Evolutionary conservation across 2,797 vertebrate species (phyloP), one percentile per base, ranked within the genome.

Genomic region (Labroides dimidiatus): DNA sequence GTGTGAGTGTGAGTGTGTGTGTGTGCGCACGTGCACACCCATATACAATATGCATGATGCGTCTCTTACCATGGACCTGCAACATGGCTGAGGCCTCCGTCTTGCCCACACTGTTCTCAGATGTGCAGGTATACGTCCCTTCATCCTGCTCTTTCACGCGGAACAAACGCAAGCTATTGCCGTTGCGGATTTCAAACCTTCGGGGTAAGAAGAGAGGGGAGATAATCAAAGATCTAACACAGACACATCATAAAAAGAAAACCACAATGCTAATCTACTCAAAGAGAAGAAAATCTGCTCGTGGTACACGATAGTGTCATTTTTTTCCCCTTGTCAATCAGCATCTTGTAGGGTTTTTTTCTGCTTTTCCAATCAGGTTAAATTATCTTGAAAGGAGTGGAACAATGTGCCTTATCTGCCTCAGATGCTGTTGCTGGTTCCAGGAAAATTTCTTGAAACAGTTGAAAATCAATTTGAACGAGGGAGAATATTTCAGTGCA

Each of bases 61-160:
- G 30, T 69, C 36, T 74, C 95, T 94, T 90, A 99, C 97, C 96
- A 0, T 97, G 97, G 71, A 99, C 97, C 1, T 94, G 95, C 82
- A 99, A 93, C 75, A 95, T 94, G 68, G 95, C 96, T 0, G 97
- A 97, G 0, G 96, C 96, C 90, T 98, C 96, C 0, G 94, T 95
- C 43, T 96, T 95, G 75, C 97, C 97, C 85, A 98, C 95, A 0
- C 96, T 97, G 94, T 98, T 99, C 88, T 98, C 97, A 0, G 96
- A 97, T 84, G 97, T 93, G 7, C 97, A 99, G 30, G 97, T 99
- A 71, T 98, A 99, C 0, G 95, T 97, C 47, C 97, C 97, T 75
- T 97, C 96, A 0, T 99, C 97, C 76, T 96, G 95, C 3, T 93
- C 92, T 17, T 81, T 93, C 85, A 97, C 96, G 4, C 61, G 93